Conservation (phyloP, 2,888 invertebrate genomes). For the Sturmia bella region DNA sequence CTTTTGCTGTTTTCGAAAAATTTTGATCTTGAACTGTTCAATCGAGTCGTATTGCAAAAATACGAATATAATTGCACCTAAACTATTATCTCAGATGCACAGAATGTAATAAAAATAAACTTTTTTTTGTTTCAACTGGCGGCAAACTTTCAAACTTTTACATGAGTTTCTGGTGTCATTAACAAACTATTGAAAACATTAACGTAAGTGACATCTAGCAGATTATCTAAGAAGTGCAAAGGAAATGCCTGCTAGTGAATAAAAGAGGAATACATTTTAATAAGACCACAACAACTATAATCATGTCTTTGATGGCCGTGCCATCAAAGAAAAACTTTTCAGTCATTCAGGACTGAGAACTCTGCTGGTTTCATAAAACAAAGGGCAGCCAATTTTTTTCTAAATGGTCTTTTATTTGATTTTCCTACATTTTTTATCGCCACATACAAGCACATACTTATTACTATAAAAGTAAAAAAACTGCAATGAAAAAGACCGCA, state of each 20-base stretch:
- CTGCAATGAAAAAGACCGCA: conserved; percentile 58
- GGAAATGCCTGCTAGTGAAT: background rate
- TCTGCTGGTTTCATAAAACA: conserved; percentile 24
- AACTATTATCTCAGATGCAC: no score
- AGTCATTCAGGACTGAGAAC: conserved; percentile 31
- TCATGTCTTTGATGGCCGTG: conserved; percentile 23
- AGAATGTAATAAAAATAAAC: background rate
- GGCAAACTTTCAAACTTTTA: conserved; percentile 42
- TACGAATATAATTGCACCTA: no score
- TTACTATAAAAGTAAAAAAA: conserved; percentile 19
- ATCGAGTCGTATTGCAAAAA: no score
- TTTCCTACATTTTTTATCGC: conserved; percentile 1
- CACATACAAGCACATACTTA: background rate
- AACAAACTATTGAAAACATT: conserved; percentile 68
- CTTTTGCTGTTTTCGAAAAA: no score
- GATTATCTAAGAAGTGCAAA: conserved; percentile 45
- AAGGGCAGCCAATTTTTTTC: conserved; percentile 15
- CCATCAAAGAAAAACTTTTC: conserved; percentile 8
- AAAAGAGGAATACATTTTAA: background rate
- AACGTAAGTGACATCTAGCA: conserved; percentile 64
- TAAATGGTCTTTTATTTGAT: background rate
- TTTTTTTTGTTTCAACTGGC: background rate
- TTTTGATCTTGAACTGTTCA: no score
- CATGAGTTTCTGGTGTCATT: conserved; percentile 59
- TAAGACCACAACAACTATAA: conserved; percentile 42